Conservation (phyloP, 2,113 vertebrate species). For the Ahaetulla prasina region DNA sequence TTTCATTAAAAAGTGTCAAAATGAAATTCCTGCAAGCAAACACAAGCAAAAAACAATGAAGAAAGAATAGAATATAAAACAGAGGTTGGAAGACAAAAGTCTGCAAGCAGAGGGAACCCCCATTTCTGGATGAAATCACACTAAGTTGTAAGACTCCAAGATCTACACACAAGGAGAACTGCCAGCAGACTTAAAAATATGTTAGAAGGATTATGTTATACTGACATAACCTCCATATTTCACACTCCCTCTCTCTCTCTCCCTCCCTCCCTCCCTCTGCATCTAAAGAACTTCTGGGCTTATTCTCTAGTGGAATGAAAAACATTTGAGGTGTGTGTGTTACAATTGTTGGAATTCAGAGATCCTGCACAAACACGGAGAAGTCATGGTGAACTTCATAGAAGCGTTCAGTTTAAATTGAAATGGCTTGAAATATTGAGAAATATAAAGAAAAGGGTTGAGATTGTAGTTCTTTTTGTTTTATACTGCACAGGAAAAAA, state of each 20-base stretch:
- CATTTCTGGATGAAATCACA: background rate
- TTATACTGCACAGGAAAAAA: background rate
- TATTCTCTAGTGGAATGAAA: background rate
- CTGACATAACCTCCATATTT: background rate
- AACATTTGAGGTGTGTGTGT: background rate
- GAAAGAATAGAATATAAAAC: background rate
- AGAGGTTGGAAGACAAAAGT: background rate
- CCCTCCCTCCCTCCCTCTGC: background rate
- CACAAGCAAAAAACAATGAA: background rate
- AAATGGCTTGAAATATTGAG: background rate
- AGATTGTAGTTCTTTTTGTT: background rate
- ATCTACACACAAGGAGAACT: background rate
- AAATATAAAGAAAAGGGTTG: background rate
- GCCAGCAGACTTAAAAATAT: background rate
- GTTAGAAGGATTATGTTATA: background rate
- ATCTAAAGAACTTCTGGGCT: no score
- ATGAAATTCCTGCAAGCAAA: background rate
- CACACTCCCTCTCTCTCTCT: no score
- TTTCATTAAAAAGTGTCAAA: background rate
- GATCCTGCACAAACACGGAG: background rate
- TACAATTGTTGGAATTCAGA: background rate
- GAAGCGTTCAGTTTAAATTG: background rate
- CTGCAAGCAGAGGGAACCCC: background rate
- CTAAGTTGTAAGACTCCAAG: background rate
- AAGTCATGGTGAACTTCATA: background rate